Evolutionary conservation across 1,140 invertebrate genomes (phyloP), one percentile per base, ranked within the genome.

Genomic region (Gryon sp.): DNA sequence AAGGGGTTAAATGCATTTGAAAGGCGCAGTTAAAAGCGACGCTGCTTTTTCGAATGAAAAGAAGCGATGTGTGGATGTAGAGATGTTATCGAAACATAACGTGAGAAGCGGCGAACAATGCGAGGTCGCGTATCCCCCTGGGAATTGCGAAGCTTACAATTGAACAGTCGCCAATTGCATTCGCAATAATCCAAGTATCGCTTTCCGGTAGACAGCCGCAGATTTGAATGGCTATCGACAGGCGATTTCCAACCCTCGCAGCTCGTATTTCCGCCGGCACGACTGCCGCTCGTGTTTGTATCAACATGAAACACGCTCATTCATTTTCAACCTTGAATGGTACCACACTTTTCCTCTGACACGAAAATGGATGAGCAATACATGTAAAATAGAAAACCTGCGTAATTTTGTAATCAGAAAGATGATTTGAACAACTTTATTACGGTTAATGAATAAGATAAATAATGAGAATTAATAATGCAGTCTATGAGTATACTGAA

Each of bases 161-260:
- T 66, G 65, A 76, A 76, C 74, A 66, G 59, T 70, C 68, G 63
- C 68, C 75, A 78, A 78, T 78, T 78, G 75, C 75, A 68, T 73
- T 78, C 68, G 68, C 68, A 78, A 77, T 77, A 77, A 78, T 78
- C 75, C 75, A 78, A 78, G 75, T 78, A 78, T 78, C 75, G 75
- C 62, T 77, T 77, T 77, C 75, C 75, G 75, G 62, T 68, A 41
- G 66, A 70, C 63, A 38, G 74, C 65, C 74, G 38, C 66, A 76
- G 66, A 76, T 76, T 76, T 76, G 74, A 76, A 70, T 76, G 63
- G 74, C 63, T 62, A 77, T 77, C 74, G 74, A 77, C 74, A 72
- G 62, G 52, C 74, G 66, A 77, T 72, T 72, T 52, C 66, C 60
- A 76, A 30, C 60, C 66, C 74, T 66, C 45, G 66, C 40, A 66